Evolutionary conservation across 2,888 invertebrate genomes (phyloP).

Genomic region (Tortricodes alternella): DNA sequence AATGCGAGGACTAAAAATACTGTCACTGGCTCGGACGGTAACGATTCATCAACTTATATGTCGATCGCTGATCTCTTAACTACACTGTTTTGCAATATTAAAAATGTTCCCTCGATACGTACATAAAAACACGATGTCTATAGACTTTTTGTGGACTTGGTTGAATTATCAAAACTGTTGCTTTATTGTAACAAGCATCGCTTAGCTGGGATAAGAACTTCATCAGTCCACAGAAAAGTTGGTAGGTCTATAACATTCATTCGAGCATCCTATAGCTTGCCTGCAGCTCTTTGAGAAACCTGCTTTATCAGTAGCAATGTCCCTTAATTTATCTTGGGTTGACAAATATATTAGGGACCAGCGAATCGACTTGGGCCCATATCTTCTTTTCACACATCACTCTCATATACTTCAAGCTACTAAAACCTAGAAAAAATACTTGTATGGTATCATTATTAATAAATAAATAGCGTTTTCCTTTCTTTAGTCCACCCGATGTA

Average conservation of each 20-base stretch:
- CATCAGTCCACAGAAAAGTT: too few species aligned
- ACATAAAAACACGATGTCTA: not conserved
- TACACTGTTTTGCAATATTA: not conserved
- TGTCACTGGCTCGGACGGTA: constrained; percentile 55
- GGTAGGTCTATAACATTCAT: too few species aligned
- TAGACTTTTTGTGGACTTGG: too few species aligned
- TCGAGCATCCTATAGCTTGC: too few species aligned
- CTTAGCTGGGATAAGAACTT: too few species aligned
- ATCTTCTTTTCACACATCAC: constrained; percentile 56
- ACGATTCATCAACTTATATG: not conserved
- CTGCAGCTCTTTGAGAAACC: too few species aligned
- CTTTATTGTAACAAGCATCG: too few species aligned
- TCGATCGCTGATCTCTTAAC: not conserved
- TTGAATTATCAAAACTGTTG: too few species aligned
- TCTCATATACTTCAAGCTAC: constrained; percentile 53
- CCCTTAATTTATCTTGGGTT: too few species aligned
- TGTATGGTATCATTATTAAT: constrained; percentile 62
- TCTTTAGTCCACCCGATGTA: constrained; percentile 59
- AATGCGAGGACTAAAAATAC: constrained; percentile 20
- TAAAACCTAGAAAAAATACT: constrained; percentile 68
- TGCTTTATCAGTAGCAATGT: too few species aligned
- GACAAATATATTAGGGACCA: too few species aligned
- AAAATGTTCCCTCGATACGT: not conserved
- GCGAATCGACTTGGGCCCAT: constrained; percentile 48
- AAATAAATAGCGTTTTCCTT: constrained; percentile 50